phyloP scores from a whole-genome alignment of 1,140 invertebrate species.

The Drosophila sucinea region DNA sequence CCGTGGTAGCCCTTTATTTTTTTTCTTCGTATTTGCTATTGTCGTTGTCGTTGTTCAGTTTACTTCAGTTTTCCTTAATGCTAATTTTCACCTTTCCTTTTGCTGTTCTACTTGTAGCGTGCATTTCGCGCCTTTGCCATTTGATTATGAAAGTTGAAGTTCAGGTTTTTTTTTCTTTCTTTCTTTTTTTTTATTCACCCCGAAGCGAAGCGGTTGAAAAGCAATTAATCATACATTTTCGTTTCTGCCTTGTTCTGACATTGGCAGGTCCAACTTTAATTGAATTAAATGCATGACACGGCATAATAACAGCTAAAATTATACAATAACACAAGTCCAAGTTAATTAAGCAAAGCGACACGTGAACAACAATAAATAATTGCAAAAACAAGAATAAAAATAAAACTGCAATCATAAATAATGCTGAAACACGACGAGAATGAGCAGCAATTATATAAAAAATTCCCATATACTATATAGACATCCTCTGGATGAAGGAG shows the following conservation, averaged over 20 bases:
- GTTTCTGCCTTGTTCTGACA: slow-evolving; percentile 25
- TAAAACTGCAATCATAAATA: slow-evolving; percentile 24
- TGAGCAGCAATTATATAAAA: not conserved
- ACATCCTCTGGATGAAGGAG: not conserved
- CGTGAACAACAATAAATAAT: slow-evolving; percentile 34
- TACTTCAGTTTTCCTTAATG: slow-evolving; percentile 31
- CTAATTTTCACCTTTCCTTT: slow-evolving; percentile 40
- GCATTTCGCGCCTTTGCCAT: slow-evolving; percentile 51
- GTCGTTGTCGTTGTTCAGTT: not conserved
- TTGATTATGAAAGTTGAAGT: slow-evolving; percentile 47
- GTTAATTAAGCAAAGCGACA: slow-evolving; percentile 34
- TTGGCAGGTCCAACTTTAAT: slow-evolving; percentile 45
- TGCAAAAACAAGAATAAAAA: not conserved
- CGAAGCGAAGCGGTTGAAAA: slow-evolving; percentile 12
- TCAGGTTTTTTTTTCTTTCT: slow-evolving; percentile 5
- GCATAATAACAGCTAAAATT: slow-evolving; percentile 15
- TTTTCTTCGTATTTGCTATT: slow-evolving; percentile 11
- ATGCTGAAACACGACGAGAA: slow-evolving; percentile 1
- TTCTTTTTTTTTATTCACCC: slow-evolving; percentile 1
- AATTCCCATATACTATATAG: too few relatives aligned
- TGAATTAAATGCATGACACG: slow-evolving; percentile 46
- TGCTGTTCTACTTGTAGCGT: slow-evolving; percentile 35
- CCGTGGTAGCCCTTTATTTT: slow-evolving; percentile 18
- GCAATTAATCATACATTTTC: slow-evolving; percentile 43
- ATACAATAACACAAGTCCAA: slow-evolving; percentile 14